phyloP scores from a whole-genome alignment of 2,113 vertebrate genomes.

The Corydoras maculifer region DNA sequence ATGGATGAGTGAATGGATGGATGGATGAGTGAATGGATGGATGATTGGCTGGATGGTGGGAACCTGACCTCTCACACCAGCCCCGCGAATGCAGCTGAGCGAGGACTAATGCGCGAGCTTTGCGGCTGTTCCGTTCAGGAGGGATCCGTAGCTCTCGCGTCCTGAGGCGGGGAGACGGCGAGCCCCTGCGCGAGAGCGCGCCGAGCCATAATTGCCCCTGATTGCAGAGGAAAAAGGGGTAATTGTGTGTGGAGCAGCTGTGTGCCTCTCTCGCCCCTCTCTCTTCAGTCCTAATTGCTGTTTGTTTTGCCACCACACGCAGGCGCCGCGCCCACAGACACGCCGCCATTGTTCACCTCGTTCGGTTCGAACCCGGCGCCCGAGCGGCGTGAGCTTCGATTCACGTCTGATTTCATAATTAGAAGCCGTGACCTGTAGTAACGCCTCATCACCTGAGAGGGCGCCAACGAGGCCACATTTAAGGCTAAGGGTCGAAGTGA shows the following conservation, averaged over 20 bases:
- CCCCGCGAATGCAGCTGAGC: constrained; percentile 13
- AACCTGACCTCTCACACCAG: constrained; percentile 24
- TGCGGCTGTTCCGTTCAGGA: constrained; percentile 10
- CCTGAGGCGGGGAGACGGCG: not conserved
- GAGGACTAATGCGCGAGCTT: constrained; percentile 13
- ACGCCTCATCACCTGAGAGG: not conserved
- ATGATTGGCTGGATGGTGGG: not conserved
- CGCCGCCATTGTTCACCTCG: constrained; percentile 18
- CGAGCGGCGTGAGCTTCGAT: not conserved
- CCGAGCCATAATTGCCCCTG: constrained; percentile 28
- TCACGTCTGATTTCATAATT: not conserved
- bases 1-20: no score
- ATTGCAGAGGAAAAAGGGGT: constrained; percentile 32
- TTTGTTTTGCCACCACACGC: constrained; percentile 33
- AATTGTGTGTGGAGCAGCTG: constrained; percentile 39
- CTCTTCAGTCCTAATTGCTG: constrained; percentile 28
- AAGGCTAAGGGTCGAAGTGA: no score
- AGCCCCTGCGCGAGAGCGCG: no score
- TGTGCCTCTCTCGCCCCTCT: constrained; percentile 7
- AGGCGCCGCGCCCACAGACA: constrained; percentile 17
- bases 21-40: no score
- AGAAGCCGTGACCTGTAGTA: not conserved
- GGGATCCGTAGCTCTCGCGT: constrained; percentile 8
- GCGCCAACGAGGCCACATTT: not conserved
- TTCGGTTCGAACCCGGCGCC: constrained; percentile 25